phyloP scores from a whole-genome alignment of 2,113 vertebrate genomes.

The Centropus bengalensis region DNA sequence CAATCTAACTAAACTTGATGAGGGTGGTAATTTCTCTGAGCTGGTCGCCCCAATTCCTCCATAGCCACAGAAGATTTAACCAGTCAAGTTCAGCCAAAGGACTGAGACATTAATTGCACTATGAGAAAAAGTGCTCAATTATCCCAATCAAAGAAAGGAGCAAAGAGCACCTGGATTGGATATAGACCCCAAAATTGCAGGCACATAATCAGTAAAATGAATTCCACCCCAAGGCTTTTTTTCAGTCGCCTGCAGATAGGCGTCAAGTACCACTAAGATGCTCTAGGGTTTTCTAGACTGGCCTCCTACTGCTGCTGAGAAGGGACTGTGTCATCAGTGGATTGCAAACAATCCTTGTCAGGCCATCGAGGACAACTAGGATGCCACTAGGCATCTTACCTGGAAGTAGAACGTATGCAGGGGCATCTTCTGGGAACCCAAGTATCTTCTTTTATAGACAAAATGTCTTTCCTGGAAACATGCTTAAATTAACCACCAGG shows the following conservation, averaged over 20 bases:
- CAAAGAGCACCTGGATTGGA: neutral
- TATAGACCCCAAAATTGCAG: neutral
- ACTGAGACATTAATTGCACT: neutral
- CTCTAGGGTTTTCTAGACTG: neutral
- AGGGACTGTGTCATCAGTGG: neutral
- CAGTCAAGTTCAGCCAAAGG: neutral
- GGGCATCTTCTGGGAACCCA: neutral
- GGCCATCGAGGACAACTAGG: neutral
- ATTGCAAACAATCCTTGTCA: accelerated
- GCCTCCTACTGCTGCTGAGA: neutral
- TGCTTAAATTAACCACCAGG: neutral
- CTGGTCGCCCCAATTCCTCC: neutral
- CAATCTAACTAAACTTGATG: neutral
- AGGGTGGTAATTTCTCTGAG: accelerated
- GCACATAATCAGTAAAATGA: accelerated
- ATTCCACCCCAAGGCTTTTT: neutral
- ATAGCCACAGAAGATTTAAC: neutral
- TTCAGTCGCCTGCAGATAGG: neutral
- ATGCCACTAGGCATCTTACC: neutral
- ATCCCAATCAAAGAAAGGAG: neutral
- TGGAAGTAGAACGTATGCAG: neutral
- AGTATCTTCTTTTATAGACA: no score
- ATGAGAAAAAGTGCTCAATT: neutral
- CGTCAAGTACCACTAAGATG: neutral
- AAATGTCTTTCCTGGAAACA: neutral